Base-by-base conservation (phyloP, 2,113 vertebrate species). In the Macquaria australasica region DNA sequence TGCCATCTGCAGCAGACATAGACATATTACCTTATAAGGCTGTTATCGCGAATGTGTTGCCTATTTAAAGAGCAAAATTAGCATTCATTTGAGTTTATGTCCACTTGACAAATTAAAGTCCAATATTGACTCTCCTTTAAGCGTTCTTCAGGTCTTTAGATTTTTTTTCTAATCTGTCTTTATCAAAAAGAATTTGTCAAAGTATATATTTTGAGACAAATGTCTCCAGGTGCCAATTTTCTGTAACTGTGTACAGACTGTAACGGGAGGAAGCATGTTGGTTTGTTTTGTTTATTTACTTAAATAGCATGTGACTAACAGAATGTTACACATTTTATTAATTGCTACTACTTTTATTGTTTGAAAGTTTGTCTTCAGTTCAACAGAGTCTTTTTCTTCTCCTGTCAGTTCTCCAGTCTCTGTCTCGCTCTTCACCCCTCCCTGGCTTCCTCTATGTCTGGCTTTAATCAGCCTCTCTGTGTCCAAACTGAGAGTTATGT, bases 401-500 rank as follows among this genome's bases (percentile, higher is more conserved):
- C 39, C 73, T 77, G 43, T 74, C 43, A 23, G 37, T 79, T 51
- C 14, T 72, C 53, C 60, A 60, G 58, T 21, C 21, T 50, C 59
- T 31, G 15, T 64, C 59, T 83, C 14, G 1, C 56, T 25, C 59
- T 60, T 48, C 66, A 31, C 18, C 45, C 53, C 58, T 78, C 9
- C 43, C 66, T 53, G 31, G 31, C 64, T 83, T 79, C 86, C 81
- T 86, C 75, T 67, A 6, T 83, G 77, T 86, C 87, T 93, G 86
- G 77, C 75, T 92, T 93, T 82, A 88, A 91, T 90, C 88, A 87
- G 76, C 34, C 71, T 82, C 69, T 51, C 64, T 16, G 66, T 68
- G 77, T 91, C 84, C 81, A 83, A 67, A 84, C 64, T 31, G n/a
- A 89, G 87, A 85, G 83, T 87, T 79, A 87, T 88, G 82, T 82